A percentile compares a stretch with the other conserved stretches of the same genome.
These are phyloP conservation scores for Netelia melanura DNA, from an alignment of 2,888 invertebrate genomes.

Conservation along the genomic window DNA sequence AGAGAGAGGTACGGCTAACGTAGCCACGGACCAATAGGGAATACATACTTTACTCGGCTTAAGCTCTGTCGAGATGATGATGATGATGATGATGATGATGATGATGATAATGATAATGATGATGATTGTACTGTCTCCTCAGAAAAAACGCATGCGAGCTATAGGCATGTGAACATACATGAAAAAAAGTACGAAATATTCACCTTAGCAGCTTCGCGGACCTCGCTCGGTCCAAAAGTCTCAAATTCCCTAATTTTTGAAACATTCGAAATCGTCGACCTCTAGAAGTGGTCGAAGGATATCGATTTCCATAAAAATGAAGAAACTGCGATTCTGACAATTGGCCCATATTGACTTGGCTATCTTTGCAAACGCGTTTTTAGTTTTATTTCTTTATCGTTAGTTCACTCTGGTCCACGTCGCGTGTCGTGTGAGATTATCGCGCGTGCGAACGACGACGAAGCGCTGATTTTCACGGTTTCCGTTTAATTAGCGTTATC, in stretches of 20 bases:
- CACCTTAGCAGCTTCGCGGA: no score
- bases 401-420: constrained; percentile 15
- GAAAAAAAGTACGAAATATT: background rate
- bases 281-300: no score
- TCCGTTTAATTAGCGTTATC: constrained; percentile 77
- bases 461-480: constrained; percentile 73
- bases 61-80: constrained; percentile 61
- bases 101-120: constrained; percentile 23
- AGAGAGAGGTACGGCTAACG: constrained; percentile 29
- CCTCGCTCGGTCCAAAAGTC: no score
- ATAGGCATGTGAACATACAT: background rate
- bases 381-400: background rate
- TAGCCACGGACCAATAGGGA: constrained; percentile 40
- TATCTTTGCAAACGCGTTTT: background rate
- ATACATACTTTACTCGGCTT: constrained; percentile 64
- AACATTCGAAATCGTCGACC: background rate
- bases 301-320: no score
- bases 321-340: no score
- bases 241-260: no score
- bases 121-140: constrained; percentile 5
- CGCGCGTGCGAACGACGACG: constrained; percentile 59
- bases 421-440: constrained; percentile 49
- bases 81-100: constrained; percentile 52
- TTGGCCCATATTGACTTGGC: background rate
- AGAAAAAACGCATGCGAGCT: background rate